Evolutionary conservation across 2,888 invertebrate species (phyloP).

Genomic region (Chalcosyrphus nemorum): DNA sequence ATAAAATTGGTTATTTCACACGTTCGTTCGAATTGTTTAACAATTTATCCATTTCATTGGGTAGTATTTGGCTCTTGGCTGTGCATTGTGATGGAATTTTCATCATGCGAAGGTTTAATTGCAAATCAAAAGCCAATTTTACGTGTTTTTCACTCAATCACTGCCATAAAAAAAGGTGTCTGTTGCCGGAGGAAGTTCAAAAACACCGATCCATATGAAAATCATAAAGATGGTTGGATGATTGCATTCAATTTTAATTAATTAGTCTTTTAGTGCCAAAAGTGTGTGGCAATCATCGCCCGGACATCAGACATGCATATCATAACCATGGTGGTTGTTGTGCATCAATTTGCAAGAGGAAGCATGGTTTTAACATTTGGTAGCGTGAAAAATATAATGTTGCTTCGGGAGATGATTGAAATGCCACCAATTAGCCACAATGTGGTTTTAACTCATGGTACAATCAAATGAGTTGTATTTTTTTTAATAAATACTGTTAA

Average conservation of each 20-base stretch:
- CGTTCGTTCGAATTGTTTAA: background rate
- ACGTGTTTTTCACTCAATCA: background rate
- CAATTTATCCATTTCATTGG: background rate
- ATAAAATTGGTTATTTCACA: background rate
- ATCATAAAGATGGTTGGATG: background rate
- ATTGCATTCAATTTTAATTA: background rate
- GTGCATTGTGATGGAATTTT: background rate
- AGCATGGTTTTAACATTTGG: no score
- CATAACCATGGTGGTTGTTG: background rate
- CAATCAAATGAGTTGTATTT: no score
- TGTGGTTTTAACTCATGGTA: no score
- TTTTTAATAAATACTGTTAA: no score
- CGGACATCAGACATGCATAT: background rate
- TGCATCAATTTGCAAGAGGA: background rate
- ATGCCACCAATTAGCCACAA: no score
- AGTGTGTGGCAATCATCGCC: background rate
- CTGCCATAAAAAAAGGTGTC: background rate
- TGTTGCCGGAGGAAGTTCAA: background rate
- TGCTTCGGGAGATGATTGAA: no score
- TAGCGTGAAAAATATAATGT: no score
- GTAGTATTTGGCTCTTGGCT: background rate
- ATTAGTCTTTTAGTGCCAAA: background rate
- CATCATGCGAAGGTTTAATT: background rate
- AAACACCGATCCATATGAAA: background rate
- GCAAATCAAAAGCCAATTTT: background rate